Evolutionary conservation across 2,888 invertebrate genomes (phyloP).

Genomic region (Drosophila pseudotalamancana): DNA sequence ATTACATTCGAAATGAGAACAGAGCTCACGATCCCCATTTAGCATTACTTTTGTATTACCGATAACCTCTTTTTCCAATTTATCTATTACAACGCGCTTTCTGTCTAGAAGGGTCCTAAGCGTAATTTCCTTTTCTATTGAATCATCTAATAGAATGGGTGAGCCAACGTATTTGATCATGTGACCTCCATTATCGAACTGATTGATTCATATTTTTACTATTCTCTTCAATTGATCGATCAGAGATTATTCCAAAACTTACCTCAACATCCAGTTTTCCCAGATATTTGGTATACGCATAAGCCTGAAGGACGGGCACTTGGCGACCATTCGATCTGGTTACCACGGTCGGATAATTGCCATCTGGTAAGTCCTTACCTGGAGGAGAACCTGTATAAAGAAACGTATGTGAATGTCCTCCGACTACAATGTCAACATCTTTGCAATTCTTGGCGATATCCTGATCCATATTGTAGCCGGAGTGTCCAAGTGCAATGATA

Average conservation of each 20-base stretch:
- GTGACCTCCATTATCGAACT: slow-evolving; percentile 89
- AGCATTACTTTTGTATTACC: slow-evolving; percentile 89
- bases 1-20: slow-evolving; percentile 90
- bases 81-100: slow-evolving; percentile 85
- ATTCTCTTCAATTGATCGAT: no score
- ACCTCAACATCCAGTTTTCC: slow-evolving; percentile 88
- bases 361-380: slow-evolving; percentile 88
- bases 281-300: slow-evolving; percentile 95
- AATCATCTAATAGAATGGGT: slow-evolving; percentile 89
- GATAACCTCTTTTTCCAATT: slow-evolving; percentile 83
- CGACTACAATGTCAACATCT: slow-evolving; percentile 92
- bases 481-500: slow-evolving; percentile 93
- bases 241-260: background rate
- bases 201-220: background rate
- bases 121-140: slow-evolving; percentile 87
- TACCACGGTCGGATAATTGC: slow-evolving; percentile 91
- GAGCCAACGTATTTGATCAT: slow-evolving; percentile 88
- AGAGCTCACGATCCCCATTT: slow-evolving; percentile 87
- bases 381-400: slow-evolving; percentile 90
- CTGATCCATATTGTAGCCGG: slow-evolving; percentile 90
- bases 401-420: slow-evolving; percentile 95
- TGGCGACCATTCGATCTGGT: slow-evolving; percentile 88
- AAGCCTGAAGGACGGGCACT: slow-evolving; percentile 94
- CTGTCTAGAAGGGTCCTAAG: slow-evolving; percentile 86
- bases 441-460: slow-evolving; percentile 90